These are phyloP conservation scores for Cheilosia impressa DNA, from an alignment of 2,888 invertebrate genomes.

Conservation along the genomic window DNA sequence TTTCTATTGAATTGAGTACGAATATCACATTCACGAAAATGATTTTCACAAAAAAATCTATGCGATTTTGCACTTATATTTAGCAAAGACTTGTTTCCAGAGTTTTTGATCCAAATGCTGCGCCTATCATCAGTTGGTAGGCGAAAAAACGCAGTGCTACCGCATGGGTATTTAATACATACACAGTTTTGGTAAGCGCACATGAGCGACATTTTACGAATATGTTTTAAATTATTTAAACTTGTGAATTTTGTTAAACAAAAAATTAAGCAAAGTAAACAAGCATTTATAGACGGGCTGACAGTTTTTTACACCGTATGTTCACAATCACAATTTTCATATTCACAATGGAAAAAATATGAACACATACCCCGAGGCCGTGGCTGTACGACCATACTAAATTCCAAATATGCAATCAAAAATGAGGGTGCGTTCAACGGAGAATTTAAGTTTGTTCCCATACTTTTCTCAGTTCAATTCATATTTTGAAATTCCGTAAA, in stretches of 20 bases:
- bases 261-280: not conserved
- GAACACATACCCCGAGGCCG: too few species aligned
- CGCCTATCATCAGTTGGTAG: constrained; percentile 77
- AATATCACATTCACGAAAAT: constrained; percentile 76
- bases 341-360: too few species aligned
- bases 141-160: constrained; percentile 76
- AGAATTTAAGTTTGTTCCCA: too few species aligned
- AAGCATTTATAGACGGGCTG: too few species aligned
- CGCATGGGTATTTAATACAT: constrained; percentile 60
- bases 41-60: constrained; percentile 77
- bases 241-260: not conserved
- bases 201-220: constrained; percentile 42
- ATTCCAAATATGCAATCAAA: too few species aligned
- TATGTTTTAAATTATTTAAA: not conserved
- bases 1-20: constrained; percentile 76
- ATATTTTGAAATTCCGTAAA: too few species aligned
- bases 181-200: constrained; percentile 58
- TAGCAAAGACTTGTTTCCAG: constrained; percentile 76
- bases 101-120: constrained; percentile 77
- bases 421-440: too few species aligned
- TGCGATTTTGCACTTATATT: constrained; percentile 54
- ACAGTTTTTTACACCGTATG: too few species aligned
- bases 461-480: too few species aligned
- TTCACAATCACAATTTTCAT: too few species aligned
- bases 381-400: too few species aligned